These are phyloP conservation scores for Dicyrtomina minuta DNA, from an alignment of 2,888 invertebrate species.

Conservation along the genomic window DNA sequence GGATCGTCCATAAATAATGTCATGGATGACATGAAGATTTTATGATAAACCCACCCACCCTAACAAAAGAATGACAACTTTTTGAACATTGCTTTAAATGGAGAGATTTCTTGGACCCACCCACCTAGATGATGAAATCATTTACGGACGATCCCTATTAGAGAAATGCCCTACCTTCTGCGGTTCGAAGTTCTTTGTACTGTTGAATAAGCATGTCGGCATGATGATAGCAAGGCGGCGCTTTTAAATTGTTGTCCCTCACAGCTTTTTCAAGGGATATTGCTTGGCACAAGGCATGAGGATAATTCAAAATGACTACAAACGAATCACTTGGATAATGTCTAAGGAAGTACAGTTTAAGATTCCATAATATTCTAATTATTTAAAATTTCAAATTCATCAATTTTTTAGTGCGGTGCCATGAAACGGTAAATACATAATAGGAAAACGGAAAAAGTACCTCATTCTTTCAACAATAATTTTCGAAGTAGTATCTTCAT, in stretches of 20 bases:
- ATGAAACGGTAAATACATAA: not conserved
- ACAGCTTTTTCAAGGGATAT: slow-evolving; percentile 15
- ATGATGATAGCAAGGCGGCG: slow-evolving; percentile 23
- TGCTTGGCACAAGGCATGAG: slow-evolving; percentile 18
- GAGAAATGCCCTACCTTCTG: slow-evolving; percentile 11
- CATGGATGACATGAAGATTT: no score
- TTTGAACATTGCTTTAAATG: no score
- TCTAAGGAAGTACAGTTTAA: not conserved
- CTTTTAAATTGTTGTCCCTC: not conserved
- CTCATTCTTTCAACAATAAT: slow-evolving; percentile 24
- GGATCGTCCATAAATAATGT: no score
- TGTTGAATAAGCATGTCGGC: slow-evolving; percentile 2
- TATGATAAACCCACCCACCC: no score
- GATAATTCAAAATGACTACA: slow-evolving; percentile 23
- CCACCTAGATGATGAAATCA: no score
- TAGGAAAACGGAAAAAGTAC: not conserved
- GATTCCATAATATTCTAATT: not conserved
- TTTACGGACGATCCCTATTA: no score
- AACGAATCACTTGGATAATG: slow-evolving; percentile 9
- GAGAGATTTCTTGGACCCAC: no score
- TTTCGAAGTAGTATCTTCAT: not conserved
- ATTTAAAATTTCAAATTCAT: not conserved
- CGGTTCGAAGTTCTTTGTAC: not conserved
- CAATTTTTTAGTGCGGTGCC: no score
- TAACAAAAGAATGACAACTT: no score